phyloP scores from a whole-genome alignment of 2,797 vertebrate species.

The Mallotus villosus region DNA sequence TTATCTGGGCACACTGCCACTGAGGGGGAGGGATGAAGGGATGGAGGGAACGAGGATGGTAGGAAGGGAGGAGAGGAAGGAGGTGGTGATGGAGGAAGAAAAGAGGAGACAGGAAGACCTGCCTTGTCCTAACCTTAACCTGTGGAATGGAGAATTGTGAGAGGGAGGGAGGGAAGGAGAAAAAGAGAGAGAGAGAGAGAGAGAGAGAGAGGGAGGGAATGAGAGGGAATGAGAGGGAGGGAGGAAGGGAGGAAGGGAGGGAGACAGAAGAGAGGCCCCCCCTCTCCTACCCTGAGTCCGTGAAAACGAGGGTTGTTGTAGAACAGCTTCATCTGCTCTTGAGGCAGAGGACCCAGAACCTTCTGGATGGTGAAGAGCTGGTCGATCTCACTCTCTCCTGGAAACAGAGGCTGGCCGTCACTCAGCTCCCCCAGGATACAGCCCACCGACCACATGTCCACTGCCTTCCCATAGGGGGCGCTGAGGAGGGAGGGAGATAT shows the following conservation, averaged over 20 bases:
- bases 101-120: neutral
- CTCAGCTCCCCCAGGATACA: slow-evolving; percentile 98
- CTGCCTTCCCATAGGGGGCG: slow-evolving; percentile 96
- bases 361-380: slow-evolving; percentile 99
- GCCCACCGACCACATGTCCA: slow-evolving; percentile 99
- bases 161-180: slow-evolving; percentile 16
- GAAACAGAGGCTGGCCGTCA: slow-evolving; percentile 96
- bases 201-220: slow-evolving; percentile 19
- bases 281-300: slow-evolving; percentile 83
- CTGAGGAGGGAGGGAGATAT: slow-evolving; percentile 61
- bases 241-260: neutral
- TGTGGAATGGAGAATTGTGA: neutral
- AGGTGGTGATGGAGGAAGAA: too few species aligned
- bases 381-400: slow-evolving; percentile 98
- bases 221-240: neutral
- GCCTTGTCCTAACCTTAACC: too few species aligned
- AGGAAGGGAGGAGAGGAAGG: too few species aligned
- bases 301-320: slow-evolving; percentile 99
- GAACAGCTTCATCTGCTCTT: slow-evolving; percentile 99
- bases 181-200: slow-evolving; percentile 26
- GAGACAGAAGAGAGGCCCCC: neutral
- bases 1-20: slow-evolving; percentile 65
- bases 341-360: slow-evolving; percentile 93
- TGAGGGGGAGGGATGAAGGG: slow-evolving; percentile 1
- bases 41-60: neutral